Evolutionary conservation across 2,797 vertebrate species (phyloP), one percentile per base, ranked within the genome.

Genomic region (Lithobates pipiens): DNA sequence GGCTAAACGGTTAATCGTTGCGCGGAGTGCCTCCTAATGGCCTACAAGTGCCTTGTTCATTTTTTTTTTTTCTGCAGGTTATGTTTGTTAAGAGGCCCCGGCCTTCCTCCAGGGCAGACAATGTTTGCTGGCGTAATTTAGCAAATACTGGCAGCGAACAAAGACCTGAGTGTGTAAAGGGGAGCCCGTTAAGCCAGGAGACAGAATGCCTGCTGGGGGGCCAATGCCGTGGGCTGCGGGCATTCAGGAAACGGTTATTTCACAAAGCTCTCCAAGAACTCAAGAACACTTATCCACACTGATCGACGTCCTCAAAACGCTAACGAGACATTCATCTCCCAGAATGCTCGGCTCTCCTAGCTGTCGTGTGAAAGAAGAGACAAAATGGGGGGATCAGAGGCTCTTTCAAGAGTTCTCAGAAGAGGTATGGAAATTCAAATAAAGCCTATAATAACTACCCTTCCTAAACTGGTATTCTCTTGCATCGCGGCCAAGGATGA

Each of bases 71-170:
- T 50, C 65, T 34, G n/a, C 57, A 65, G 76, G 10, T 42, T 72
- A 32, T 85, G 77, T 85, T 85, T 80, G 77, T 85, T 57, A 75
- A 85, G 78, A 61, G 77, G 79, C 65, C 74, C 84, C 44, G 29
- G 32, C 54, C 71, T 85, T 80, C 84, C 83, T 85, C 54, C 44
- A 5, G 27, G 36, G 21, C 80, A 77, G 54, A 77, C 80, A 72
- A 44, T 77, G 85, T 86, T 81, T 77, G 67, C 80, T 46, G 39
- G 25, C 39, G 74, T 77, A 61, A 82, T 65, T 71, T 76, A 77
- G 25, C 83, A 82, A 77, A 82, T 72, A 82, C 79, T 77, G 42
- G 27, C n/a, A 7, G 63, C 0, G 54, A 86, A 86, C 85, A 86
- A 86, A 86, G 85, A 29, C 18, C 80, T 29, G 67, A 69, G 85